phyloP scores from a whole-genome alignment of 2,113 vertebrate species.

The Anseranas semipalmata region DNA sequence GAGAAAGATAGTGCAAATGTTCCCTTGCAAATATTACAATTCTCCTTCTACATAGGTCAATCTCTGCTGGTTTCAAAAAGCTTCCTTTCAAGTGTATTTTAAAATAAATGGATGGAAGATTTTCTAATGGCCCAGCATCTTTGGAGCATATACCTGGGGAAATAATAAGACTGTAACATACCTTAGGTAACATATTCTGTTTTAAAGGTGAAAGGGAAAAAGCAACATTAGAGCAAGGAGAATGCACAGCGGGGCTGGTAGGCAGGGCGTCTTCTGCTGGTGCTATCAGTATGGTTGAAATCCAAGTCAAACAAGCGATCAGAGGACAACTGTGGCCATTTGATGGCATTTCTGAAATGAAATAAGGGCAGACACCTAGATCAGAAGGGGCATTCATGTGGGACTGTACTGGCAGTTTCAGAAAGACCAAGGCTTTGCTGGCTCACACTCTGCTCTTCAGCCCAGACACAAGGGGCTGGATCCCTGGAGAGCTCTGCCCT shows the following conservation, averaged over 20 bases:
- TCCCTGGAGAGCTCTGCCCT: background rate
- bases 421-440: background rate
- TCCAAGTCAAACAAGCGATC: background rate
- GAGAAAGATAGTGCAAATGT: background rate
- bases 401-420: background rate
- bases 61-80: background rate
- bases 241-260: background rate
- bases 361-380: background rate
- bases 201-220: background rate
- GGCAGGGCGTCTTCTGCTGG: background rate
- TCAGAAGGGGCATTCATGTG: background rate
- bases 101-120: background rate
- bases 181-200: background rate
- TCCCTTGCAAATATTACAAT: background rate
- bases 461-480: background rate
- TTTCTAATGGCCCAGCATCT: background rate
- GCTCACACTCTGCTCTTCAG: background rate
- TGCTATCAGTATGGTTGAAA: background rate
- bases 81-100: background rate
- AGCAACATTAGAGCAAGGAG: background rate
- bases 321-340: background rate
- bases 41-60: background rate
- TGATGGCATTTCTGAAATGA: background rate
- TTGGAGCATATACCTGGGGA: background rate
- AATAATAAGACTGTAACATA: background rate